Conservation (phyloP, 2,888 invertebrate species). For the Xestia ashworthii region DNA sequence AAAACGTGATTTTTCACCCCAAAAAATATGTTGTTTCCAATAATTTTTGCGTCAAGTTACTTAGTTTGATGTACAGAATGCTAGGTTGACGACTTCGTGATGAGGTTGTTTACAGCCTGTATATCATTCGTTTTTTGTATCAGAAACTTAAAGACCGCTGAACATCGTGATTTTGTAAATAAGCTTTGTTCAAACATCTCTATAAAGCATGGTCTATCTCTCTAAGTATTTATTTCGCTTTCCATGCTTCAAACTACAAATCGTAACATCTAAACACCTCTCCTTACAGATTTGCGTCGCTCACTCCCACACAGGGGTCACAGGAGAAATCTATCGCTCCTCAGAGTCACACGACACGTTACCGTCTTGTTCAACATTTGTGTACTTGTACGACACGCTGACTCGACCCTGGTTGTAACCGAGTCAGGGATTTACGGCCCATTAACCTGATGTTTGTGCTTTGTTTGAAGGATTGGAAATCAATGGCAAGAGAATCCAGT, state of each 20-base stretch:
- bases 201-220: not conserved
- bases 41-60: too few species aligned
- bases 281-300: conserved; percentile 54
- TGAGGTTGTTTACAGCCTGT: too few species aligned
- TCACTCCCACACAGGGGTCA: conserved; percentile 65
- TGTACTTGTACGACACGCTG: conserved; percentile 51
- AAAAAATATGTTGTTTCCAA: too few species aligned
- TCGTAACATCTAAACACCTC: conserved; percentile 50
- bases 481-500: not conserved
- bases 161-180: not conserved
- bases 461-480: conserved; percentile 2
- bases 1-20: too few species aligned
- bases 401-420: conserved; percentile 20
- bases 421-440: conserved; percentile 31
- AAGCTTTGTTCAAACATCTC: not conserved
- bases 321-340: conserved; percentile 69
- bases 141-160: too few species aligned
- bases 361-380: conserved; percentile 37
- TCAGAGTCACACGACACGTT: conserved; percentile 40
- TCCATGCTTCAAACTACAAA: not conserved
- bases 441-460: conserved; percentile 5
- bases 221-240: not conserved
- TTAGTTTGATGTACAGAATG: too few species aligned
- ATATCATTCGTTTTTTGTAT: too few species aligned
- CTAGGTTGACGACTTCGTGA: too few species aligned